Percentiles rank a stretch among this genome's conserved stretches.
Conservation (phyloP, 2,888 invertebrate genomes). For the Andrena hattorfiana region DNA sequence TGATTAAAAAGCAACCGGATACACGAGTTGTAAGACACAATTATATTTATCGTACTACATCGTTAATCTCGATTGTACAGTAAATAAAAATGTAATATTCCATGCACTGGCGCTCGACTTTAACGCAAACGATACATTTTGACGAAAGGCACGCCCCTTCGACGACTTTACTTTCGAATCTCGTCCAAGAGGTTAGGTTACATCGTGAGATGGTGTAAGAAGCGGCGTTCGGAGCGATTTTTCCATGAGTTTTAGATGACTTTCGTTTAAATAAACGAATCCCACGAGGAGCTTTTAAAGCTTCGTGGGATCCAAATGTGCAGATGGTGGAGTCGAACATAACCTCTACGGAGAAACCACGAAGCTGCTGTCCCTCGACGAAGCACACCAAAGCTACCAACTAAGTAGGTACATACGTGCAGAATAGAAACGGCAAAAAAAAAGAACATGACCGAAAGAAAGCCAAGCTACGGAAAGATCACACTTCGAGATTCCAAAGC, state of each 20-base stretch:
- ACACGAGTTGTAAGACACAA: not conserved
- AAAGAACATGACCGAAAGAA: not conserved
- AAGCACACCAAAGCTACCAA: not conserved
- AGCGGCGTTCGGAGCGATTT: slow-evolving; percentile 15
- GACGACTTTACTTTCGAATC: slow-evolving; percentile 68
- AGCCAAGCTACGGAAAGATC: not conserved
- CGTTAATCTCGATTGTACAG: not conserved
- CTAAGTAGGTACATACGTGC: slow-evolving; percentile 7
- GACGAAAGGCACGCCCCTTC: slow-evolving; percentile 61
- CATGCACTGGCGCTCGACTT: slow-evolving; percentile 28
- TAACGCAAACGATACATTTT: slow-evolving; percentile 50
- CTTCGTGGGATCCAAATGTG: not conserved
- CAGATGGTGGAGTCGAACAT: slow-evolving; percentile 27
- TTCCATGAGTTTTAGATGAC: not conserved
- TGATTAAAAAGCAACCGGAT: slow-evolving; percentile 1
- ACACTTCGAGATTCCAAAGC: slow-evolving; percentile 10
- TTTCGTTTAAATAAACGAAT: not conserved
- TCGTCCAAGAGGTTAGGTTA: slow-evolving; percentile 65
- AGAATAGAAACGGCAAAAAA: not conserved
- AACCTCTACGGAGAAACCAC: slow-evolving; percentile 39
- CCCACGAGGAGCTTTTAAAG: not conserved
- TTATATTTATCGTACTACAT: not conserved
- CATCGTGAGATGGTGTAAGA: slow-evolving; percentile 51
- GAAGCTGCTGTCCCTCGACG: not conserved
- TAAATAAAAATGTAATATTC: not conserved